Evolutionary conservation across 2,888 invertebrate genomes (phyloP).

Genomic region (Lasioglossum malachurum): DNA sequence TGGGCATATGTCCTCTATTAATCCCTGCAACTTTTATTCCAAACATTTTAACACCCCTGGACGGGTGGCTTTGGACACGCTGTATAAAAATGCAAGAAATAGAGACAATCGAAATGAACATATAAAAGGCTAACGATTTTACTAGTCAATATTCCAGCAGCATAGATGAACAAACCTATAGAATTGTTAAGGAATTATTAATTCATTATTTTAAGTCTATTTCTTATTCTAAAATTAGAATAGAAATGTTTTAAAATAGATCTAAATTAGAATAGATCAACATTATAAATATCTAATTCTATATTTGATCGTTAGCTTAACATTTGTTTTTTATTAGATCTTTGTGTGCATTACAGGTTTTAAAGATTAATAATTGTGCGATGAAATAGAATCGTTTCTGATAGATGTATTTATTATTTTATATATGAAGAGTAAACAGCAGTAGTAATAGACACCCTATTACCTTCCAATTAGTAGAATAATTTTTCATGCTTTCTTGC

Average conservation of each 20-base stretch:
- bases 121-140: background rate
- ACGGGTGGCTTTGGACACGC: no score
- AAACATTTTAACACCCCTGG: no score
- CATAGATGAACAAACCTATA: background rate
- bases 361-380: background rate
- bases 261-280: no score
- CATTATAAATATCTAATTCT: background rate
- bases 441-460: conserved; percentile 38
- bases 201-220: background rate
- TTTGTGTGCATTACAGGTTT: background rate
- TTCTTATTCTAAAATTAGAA: background rate
- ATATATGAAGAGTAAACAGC: background rate
- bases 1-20: no score
- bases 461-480: conserved; percentile 1
- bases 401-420: background rate
- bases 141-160: background rate
- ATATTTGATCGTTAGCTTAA: background rate
- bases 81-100: background rate
- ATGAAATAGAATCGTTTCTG: background rate
- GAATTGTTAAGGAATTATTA: background rate
- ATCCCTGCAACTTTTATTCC: no score
- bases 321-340: background rate
- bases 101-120: background rate
- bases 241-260: no score
- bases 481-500: conserved; percentile 41